Base-by-base conservation (phyloP, 2,113 vertebrate genomes). In the Tringa solitaria region DNA sequence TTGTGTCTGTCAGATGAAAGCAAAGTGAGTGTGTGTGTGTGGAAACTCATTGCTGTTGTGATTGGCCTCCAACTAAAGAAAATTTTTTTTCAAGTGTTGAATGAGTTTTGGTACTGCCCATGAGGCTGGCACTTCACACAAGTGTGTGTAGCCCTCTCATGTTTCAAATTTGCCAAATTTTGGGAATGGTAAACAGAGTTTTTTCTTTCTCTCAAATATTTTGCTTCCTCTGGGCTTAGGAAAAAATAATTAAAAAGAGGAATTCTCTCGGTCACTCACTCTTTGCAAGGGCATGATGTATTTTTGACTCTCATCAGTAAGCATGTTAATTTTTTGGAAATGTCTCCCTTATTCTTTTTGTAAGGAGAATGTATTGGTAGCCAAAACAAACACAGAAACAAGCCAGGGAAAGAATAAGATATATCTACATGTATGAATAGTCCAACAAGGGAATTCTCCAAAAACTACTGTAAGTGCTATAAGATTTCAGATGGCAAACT, bases 351-450 rank as follows among this genome's bases (percentile, higher is more conserved):
- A 88, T 92, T 96, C 67, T 95, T 89, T 68, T 94, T 96, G 60
- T 37, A 87, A 94, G 92, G 60, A 59, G 69, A 91, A 77, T 33
- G 33, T 35, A 18, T 61, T 84, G 39, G 73, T 93, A 92, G 92
- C 96, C 96, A 97, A 96, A 96, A 93, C 65, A 96, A 96, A 95
- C 83, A 93, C 14, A 90, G 60, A 72, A 81, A 84, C 83, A 87
- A 94, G 92, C 92, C 96, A 96, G 89, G 28, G 48, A 92, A 80
- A 92, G 68, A 95, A 86, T 67, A 94, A 90, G 93, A 97, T 81
- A 57, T 80, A 94, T 92, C 90, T 94, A 53, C 14, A 90, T 15
- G 23, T 68, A 72, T 90, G 69, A 96, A 60, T n/a, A 26, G 20
- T 81, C 76, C 95, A 96, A 61, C 83, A 90, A 78, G 80, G 63